Percentiles rank a stretch among this genome's conserved stretches.
These are phyloP conservation scores for Anhinga rufa DNA, from an alignment of 2,113 vertebrate species.

Conservation along the genomic window DNA sequence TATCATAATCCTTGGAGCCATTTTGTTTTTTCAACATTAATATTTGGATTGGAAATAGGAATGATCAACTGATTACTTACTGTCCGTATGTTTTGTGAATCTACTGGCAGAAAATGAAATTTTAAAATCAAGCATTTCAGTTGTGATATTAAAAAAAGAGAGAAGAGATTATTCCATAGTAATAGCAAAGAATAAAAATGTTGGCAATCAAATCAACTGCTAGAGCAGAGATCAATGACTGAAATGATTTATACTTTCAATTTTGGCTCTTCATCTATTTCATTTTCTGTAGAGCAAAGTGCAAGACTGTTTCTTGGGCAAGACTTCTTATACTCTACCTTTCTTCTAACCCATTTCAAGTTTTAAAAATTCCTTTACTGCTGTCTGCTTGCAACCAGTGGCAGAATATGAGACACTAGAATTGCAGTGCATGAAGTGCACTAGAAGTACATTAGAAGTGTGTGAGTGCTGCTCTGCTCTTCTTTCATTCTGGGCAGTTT, in stretches of 20 bases:
- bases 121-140: background rate
- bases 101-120: background rate
- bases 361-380: background rate
- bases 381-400: background rate
- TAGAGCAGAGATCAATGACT: background rate
- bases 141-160: background rate
- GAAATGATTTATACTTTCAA: background rate
- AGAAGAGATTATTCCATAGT: background rate
- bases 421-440: background rate
- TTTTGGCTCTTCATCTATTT: background rate
- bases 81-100: background rate
- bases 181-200: background rate
- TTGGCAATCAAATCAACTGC: background rate
- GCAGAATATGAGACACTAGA: background rate
- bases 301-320: background rate
- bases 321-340: background rate
- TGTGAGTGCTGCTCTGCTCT: background rate
- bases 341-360: background rate
- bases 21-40: background rate
- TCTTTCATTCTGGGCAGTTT: background rate
- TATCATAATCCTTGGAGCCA: background rate
- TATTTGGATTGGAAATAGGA: background rate
- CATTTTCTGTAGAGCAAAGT: background rate
- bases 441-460: background rate
- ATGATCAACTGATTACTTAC: background rate